phyloP scores from a whole-genome alignment of 2,888 invertebrate genomes.

The Lasioglossum vierecki region DNA sequence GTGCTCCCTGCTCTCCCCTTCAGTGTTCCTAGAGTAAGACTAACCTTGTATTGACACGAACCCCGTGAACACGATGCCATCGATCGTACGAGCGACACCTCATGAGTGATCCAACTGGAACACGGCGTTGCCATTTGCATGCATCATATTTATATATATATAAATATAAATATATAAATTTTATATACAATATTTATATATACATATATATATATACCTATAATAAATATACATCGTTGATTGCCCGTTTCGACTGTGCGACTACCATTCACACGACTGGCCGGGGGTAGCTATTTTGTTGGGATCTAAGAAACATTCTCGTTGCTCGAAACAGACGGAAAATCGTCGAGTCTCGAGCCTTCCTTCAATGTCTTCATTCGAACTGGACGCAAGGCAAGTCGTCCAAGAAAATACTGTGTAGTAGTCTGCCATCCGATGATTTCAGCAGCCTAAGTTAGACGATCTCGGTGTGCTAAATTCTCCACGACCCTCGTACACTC shows the following conservation, averaged over 20 bases:
- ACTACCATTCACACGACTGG: slow-evolving; percentile 9
- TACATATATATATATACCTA: slow-evolving; percentile 14
- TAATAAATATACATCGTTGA: slow-evolving; percentile 54
- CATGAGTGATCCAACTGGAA: slow-evolving; percentile 79
- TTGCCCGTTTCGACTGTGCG: slow-evolving; percentile 63
- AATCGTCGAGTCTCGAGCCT: slow-evolving; percentile 29
- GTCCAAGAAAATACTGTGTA: slow-evolving; percentile 53
- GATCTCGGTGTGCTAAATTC: slow-evolving; percentile 47
- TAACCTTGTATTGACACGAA: slow-evolving; percentile 63
- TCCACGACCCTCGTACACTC: not conserved
- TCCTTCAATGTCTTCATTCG: slow-evolving; percentile 62
- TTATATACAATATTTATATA: not conserved
- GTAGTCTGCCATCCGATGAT: slow-evolving; percentile 31
- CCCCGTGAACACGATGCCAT: slow-evolving; percentile 64
- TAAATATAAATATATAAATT: not conserved
- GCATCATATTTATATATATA: slow-evolving; percentile 45
- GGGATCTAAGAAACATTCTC: slow-evolving; percentile 12
- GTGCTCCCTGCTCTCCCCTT: slow-evolving; percentile 80
- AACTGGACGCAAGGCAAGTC: slow-evolving; percentile 74
- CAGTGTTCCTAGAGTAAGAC: slow-evolving; percentile 77
- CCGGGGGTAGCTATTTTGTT: not conserved
- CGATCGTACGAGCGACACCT: slow-evolving; percentile 78
- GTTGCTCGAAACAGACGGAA: slow-evolving; percentile 18
- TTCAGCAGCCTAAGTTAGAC: slow-evolving; percentile 36
- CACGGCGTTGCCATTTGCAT: slow-evolving; percentile 80